Evolutionary conservation across 2,113 vertebrate genomes (phyloP), one percentile per base, ranked within the genome.

Genomic region (Epinephelus fuscoguttatus): DNA sequence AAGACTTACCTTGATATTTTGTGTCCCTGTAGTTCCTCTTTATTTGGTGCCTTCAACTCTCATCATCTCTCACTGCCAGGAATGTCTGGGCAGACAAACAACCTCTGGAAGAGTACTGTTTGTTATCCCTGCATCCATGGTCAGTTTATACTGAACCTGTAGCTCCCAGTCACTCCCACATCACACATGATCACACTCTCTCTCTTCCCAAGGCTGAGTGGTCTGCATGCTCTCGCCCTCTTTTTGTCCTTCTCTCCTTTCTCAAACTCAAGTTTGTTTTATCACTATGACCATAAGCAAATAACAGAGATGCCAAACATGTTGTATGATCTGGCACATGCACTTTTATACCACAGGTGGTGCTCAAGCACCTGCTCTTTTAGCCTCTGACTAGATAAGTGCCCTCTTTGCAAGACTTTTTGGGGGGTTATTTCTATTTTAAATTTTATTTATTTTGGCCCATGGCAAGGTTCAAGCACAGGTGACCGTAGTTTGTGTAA

Each of bases 111-210:
- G 67, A 72, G 78, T 11, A 47, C 75, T 70, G 63, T 37, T 84
- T 67, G 68, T 72, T 25, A 76, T 63, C 49, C 66, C 60, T 75
- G 69, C 53, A 61, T 79, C 72, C 85, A 78, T 81, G 78, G 88
- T 85, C 88, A 86, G 60, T 88, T 92, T 91, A 90, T 93, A 94
- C 78, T 81, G 50, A 78, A 92, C 89, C 86, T 91, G 88, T 15
- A 40, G 81, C 81, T 89, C 49, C 23, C 63, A 47, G 84, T 89
- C 92, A 88, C 92, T 86, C 93, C 88, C 87, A 91, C 93, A 86
- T 87, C 89, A 87, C 80, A 89, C 63, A 79, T 50, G 53, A 78
- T 64, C 80, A 77, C 66, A 60, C 68, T 68, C 69, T 45, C 15
- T 19, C 61, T 23, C 72, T 64, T 18, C 23, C 42, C 42, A 45